These are phyloP conservation scores for Mastomys coucha DNA, from an alignment of 2,113 vertebrate genomes.

Conservation along the genomic window DNA sequence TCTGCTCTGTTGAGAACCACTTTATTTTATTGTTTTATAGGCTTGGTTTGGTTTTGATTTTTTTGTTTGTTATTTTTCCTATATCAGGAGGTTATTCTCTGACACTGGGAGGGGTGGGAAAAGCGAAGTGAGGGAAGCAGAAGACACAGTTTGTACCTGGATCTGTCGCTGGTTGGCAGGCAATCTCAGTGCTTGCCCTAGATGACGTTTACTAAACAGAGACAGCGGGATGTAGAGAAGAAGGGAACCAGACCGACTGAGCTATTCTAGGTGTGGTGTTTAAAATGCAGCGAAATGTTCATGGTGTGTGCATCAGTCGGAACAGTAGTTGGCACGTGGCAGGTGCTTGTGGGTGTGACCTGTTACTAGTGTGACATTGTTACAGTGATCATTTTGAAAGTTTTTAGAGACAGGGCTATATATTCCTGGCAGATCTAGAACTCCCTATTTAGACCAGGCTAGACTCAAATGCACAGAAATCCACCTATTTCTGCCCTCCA, in stretches of 20 bases:
- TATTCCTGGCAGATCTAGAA: neutral
- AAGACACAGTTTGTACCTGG: neutral
- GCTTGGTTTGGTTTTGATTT: neutral
- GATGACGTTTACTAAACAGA: neutral
- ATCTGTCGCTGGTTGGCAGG: neutral
- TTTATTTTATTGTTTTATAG: neutral
- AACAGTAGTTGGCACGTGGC: too few relatives aligned
- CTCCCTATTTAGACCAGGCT: neutral
- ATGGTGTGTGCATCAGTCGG: neutral
- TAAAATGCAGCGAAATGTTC: neutral
- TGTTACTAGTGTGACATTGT: neutral
- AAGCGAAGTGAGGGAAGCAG: neutral
- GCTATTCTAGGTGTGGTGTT: neutral
- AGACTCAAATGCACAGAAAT: neutral
- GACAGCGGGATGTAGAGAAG: neutral
- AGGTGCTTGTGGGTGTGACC: neutral
- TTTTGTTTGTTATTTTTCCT: neutral
- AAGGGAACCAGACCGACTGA: neutral
- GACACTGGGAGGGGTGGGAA: neutral
- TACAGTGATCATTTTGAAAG: slow-evolving; percentile 8
- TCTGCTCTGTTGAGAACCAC: neutral
- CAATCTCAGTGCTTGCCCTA: neutral
- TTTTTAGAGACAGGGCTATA: neutral
- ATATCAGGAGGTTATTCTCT: neutral
- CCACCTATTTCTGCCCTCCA: neutral